These are phyloP conservation scores for Apodemus speciosus DNA, from an alignment of 2,113 vertebrate species.

Conservation along the genomic window DNA sequence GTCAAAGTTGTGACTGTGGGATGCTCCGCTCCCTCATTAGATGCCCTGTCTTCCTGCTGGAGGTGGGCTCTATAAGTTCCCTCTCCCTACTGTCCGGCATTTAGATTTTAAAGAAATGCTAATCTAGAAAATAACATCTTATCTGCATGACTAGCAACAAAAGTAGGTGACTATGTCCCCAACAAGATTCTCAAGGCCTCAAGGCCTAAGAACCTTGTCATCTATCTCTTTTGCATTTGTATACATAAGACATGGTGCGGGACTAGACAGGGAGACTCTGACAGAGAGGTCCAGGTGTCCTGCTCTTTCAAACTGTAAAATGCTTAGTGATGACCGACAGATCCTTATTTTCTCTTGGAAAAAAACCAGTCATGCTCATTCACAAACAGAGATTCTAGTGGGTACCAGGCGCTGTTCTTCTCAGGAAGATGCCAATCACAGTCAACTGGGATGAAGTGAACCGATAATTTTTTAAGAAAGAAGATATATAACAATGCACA, in stretches of 20 bases:
- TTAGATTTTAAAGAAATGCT: neutral
- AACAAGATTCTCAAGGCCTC: neutral
- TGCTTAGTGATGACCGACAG: neutral
- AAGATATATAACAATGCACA: neutral
- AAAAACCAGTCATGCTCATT: neutral
- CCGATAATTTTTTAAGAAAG: neutral
- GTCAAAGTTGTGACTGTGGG: no score
- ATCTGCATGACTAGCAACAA: neutral
- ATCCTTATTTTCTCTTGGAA: neutral
- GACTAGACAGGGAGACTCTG: neutral
- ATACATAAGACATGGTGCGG: neutral
- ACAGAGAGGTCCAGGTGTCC: neutral
- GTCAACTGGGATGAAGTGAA: neutral
- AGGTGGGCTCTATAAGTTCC: no score
- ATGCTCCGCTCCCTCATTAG: no score
- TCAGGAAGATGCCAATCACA: neutral
- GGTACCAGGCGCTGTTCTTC: neutral
- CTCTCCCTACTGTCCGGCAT: no score
- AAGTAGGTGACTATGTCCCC: neutral
- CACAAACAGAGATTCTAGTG: neutral
- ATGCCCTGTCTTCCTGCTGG: no score
- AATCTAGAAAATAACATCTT: neutral
- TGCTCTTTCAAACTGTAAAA: neutral
- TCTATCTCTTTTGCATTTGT: neutral
- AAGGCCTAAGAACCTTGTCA: no score